Evolutionary conservation across 1,140 invertebrate species (phyloP), one percentile per base, ranked within the genome.

Genomic region (Drosophila kikkawai): DNA sequence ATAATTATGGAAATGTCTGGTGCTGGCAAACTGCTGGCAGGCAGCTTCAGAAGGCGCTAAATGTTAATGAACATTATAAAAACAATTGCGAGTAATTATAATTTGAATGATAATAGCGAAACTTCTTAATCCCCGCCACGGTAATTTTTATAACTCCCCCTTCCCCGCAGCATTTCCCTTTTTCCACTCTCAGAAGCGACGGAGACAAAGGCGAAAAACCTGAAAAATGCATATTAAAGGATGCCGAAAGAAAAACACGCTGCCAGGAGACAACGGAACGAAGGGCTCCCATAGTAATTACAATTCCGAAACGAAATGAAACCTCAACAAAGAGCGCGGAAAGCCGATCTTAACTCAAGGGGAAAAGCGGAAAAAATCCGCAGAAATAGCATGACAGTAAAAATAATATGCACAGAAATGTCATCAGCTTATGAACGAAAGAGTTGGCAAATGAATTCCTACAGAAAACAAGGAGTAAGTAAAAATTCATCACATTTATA

Each of bases 21-120:
- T 39, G 22, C 48, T 22, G 65, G 64, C 66, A 79, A 85, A 71
- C 55, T 58, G 75, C 80, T 74, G 36, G 56, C 50, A 79, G 80
- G 64, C 80, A 77, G 41, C 50, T 88, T 76, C 81, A 67, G 75
- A 85, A 88, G 85, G 79, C 85, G 85, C 85, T 88, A 88, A 88
- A 88, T 85, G 84, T 85, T 88, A 88, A 88, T 88, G 85, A 88
- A 90, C 85, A 88, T 88, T 88, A 90, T 75, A 81, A 88, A 88
- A 88, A 88, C 85, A 88, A 88, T 88, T 88, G 85, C 85, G 78
- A 90, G 85, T 88, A 88, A 88, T 88, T 88, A 88, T 88, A 88
- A 88, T 88, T 88, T 88, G 85, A 90, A 88, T 88, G 85, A 90
- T 88, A 88, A 88, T 88, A 90, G 85, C 81, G 79, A 81, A 88